phyloP scores from a whole-genome alignment of 2,797 vertebrate species.

The Myripristis jacobus region DNA sequence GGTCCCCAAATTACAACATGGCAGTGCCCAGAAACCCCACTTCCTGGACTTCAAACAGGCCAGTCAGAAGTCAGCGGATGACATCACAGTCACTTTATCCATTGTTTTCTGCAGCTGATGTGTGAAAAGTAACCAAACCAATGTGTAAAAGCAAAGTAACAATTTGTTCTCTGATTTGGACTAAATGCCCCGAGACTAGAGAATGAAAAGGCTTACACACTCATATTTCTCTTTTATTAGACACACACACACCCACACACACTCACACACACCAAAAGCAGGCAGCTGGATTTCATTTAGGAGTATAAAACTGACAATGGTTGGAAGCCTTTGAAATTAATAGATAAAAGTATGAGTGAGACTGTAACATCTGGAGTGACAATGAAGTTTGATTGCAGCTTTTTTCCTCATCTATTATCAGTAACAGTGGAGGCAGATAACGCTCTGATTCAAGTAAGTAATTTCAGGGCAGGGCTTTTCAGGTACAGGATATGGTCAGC shows the following conservation, averaged over 20 bases:
- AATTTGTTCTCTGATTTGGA: constrained; percentile 30
- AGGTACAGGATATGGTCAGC: neutral
- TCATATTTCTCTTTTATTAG: constrained; percentile 8
- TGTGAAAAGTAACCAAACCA: constrained; percentile 29
- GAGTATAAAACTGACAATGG: constrained; percentile 67
- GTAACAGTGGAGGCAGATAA: constrained; percentile 12
- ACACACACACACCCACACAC: constrained; percentile 33
- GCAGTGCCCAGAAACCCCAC: neutral
- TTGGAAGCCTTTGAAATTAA: constrained; percentile 74
- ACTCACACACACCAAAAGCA: constrained; percentile 13
- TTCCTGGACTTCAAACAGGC: constrained; percentile 1
- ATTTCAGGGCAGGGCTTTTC: neutral
- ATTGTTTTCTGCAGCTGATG: neutral
- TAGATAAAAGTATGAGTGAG: constrained; percentile 74
- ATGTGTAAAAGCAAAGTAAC: constrained; percentile 9
- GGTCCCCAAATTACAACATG: neutral
- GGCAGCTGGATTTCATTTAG: constrained; percentile 71
- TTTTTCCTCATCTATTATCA: constrained; percentile 56
- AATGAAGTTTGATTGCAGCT: constrained; percentile 64
- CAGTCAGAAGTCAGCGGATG: constrained; percentile 5
- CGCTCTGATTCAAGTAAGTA: constrained; percentile 14
- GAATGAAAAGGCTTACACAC: constrained; percentile 21
- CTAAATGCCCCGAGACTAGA: constrained; percentile 17
- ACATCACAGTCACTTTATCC: neutral
- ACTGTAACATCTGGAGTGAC: constrained; percentile 63